A percentile compares a stretch with the other conserved stretches of the same genome.
Evolutionary conservation across 2,113 vertebrate genomes (phyloP).

Genomic region (Labeo catla): DNA sequence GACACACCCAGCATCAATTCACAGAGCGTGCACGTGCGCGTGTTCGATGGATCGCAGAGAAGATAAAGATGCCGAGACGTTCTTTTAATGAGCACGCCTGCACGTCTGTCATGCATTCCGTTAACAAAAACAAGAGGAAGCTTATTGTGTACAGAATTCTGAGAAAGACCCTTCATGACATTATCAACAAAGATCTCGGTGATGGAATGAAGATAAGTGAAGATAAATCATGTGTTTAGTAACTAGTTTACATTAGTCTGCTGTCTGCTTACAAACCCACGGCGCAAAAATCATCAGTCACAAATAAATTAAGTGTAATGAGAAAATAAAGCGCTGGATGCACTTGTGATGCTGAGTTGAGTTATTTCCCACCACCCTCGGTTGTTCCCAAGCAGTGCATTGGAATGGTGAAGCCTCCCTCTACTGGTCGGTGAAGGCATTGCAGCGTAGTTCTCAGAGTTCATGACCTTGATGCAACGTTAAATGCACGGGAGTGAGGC

Average conservation of each 20-base stretch:
- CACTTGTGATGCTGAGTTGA: conserved; percentile 35
- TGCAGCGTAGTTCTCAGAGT: background rate
- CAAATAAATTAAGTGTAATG: conserved; percentile 11
- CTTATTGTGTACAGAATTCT: background rate
- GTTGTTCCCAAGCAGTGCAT: background rate
- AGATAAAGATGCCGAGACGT: conserved; percentile 9
- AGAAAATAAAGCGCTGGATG: conserved; percentile 1
- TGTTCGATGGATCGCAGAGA: background rate
- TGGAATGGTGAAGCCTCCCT: conserved; percentile 44
- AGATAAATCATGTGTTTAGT: background rate
- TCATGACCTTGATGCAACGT: conserved; percentile 26
- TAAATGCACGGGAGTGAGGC: background rate
- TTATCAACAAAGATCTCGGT: conserved; percentile 21
- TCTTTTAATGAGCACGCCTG: background rate
- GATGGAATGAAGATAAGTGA: conserved; percentile 13
- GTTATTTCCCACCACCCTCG: background rate
- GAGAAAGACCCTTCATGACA: background rate
- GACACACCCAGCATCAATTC: conserved; percentile 24
- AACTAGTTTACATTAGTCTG: background rate
- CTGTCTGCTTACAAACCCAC: background rate
- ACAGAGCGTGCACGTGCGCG: background rate
- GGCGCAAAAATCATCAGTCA: background rate
- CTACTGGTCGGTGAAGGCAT: conserved; percentile 39
- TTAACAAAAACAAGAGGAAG: conserved; percentile 5
- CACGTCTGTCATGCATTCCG: conserved; percentile 9